Conservation (phyloP, 2,888 invertebrate species). For the Syrista parreyssii region DNA sequence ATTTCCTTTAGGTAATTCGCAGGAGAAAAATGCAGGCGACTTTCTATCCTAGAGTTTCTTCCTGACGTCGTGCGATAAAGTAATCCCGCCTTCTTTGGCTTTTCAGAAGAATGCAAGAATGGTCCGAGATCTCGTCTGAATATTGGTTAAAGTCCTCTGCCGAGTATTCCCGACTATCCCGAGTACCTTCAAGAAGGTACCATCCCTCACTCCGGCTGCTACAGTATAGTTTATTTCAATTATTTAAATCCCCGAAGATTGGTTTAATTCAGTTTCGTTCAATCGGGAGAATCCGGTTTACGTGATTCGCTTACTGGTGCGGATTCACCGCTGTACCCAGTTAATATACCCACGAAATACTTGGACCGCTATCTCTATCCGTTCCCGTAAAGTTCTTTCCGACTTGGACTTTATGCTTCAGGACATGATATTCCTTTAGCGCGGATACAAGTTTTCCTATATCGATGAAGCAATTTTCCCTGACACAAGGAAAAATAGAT, state of each 20-base stretch:
- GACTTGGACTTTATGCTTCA: too few relatives aligned
- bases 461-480: too few relatives aligned
- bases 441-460: too few relatives aligned
- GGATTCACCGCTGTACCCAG: too few relatives aligned
- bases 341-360: too few relatives aligned
- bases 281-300: slow-evolving; percentile 34
- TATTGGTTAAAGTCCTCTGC: slow-evolving; percentile 10
- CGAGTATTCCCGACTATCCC: slow-evolving; percentile 5
- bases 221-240: slow-evolving; percentile 44
- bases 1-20: not conserved
- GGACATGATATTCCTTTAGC: too few relatives aligned
- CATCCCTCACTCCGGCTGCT: slow-evolving; percentile 1
- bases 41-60: not conserved
- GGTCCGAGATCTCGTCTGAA: slow-evolving; percentile 4
- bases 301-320: slow-evolving; percentile 26
- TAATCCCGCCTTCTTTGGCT: slow-evolving; percentile 5
- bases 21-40: not conserved
- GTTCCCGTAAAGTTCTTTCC: too few relatives aligned
- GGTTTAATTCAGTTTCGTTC: slow-evolving; percentile 41
- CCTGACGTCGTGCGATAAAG: slow-evolving; percentile 5
- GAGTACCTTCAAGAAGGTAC: not conserved
- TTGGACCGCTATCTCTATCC: not conserved
- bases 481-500: too few relatives aligned
- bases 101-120: slow-evolving; percentile 4
- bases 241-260: slow-evolving; percentile 43